phyloP scores from a whole-genome alignment of 2,888 invertebrate species.

The Caenorhabditis sinica region DNA sequence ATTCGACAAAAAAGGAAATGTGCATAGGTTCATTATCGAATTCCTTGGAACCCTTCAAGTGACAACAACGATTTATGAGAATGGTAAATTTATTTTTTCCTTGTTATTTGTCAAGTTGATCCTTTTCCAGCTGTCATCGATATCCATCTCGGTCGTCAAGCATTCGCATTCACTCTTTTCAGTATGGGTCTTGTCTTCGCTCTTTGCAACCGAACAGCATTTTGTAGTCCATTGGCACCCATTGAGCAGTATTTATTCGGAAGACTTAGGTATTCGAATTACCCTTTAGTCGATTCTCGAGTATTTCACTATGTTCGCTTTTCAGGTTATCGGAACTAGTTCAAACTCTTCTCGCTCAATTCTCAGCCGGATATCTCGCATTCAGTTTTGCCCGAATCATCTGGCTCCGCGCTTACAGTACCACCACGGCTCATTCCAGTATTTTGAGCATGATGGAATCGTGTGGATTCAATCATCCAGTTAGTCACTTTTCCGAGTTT shows the following conservation, averaged over 20 bases:
- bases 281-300: no score
- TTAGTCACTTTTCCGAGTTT: background rate
- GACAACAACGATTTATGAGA: conserved; percentile 70
- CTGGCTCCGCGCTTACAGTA: conserved; percentile 50
- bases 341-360: conserved; percentile 51
- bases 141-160: conserved; percentile 66
- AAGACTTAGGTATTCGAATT: conserved; percentile 39
- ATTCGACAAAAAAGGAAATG: conserved; percentile 53
- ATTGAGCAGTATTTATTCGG: conserved; percentile 66
- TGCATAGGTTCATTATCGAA: conserved; percentile 65
- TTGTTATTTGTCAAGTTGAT: background rate
- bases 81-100: conserved; percentile 47
- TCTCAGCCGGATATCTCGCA: conserved; percentile 55
- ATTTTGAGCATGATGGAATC: conserved; percentile 47
- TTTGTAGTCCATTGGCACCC: conserved; percentile 65
- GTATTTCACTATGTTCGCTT: background rate
- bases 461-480: conserved; percentile 64
- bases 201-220: conserved; percentile 63
- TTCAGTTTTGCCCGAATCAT: conserved; percentile 57
- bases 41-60: conserved; percentile 70
- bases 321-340: conserved; percentile 47
- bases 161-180: conserved; percentile 67
- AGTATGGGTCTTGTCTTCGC: conserved; percentile 68
- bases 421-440: conserved; percentile 36
- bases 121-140: conserved; percentile 68